phyloP scores from a whole-genome alignment of 2,888 invertebrate species.

The Cephus sareptanus region DNA sequence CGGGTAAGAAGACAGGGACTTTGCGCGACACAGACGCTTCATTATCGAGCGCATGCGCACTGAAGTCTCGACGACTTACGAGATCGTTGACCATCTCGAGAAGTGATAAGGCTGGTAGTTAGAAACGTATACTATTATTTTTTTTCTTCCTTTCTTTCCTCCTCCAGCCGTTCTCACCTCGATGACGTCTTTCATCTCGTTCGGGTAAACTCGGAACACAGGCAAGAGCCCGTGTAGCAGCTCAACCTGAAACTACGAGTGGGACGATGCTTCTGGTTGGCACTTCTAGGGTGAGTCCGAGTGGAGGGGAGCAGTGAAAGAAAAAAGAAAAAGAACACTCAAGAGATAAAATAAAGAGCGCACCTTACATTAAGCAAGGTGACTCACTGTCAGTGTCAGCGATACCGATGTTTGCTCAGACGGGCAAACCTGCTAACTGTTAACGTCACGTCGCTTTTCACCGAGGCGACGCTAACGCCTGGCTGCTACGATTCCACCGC shows the following conservation, averaged over 20 bases:
- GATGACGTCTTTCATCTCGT: neutral
- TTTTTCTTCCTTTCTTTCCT: neutral
- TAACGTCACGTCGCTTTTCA: conserved; percentile 18
- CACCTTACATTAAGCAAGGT: conserved; percentile 5
- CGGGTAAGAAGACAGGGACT: too few relatives aligned
- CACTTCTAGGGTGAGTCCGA: conserved; percentile 15
- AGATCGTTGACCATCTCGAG: too few relatives aligned
- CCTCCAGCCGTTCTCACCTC: too few relatives aligned
- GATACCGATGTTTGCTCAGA: conserved; percentile 41
- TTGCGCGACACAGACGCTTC: too few relatives aligned
- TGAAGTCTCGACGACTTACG: too few relatives aligned
- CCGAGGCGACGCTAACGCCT: neutral
- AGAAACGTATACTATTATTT: neutral
- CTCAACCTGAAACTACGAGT: too few relatives aligned
- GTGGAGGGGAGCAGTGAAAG: conserved; percentile 10
- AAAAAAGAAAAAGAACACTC: too few relatives aligned
- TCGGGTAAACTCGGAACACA: neutral
- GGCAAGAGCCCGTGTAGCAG: too few relatives aligned
- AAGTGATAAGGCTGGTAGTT: too few relatives aligned
- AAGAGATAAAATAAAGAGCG: too few relatives aligned
- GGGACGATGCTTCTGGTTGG: conserved; percentile 8
- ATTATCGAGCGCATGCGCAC: too few relatives aligned
- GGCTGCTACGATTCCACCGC: too few relatives aligned
- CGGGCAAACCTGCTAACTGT: conserved; percentile 44
- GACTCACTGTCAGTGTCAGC: conserved; percentile 18